These are phyloP conservation scores for Desmophyllum pertusum DNA, from an alignment of 92 coral and sea anemone species.

Conservation along the genomic window DNA sequence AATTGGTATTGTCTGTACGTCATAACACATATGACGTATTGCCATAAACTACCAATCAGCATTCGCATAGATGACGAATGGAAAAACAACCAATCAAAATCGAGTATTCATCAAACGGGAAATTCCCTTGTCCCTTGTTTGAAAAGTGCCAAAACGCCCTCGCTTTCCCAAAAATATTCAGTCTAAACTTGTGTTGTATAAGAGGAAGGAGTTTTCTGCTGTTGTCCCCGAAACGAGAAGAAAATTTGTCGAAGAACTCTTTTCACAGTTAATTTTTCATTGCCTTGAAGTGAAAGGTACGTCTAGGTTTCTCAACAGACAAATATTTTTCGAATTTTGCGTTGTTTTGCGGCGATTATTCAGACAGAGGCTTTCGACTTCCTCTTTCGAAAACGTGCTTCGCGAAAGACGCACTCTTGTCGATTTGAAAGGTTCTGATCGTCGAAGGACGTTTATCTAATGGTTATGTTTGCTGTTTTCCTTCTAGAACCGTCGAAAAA, in stretches of 20 bases:
- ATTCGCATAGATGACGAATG: too few species aligned
- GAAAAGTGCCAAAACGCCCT: not conserved
- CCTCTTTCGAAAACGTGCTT: slow-evolving; percentile 28
- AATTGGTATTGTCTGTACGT: not conserved
- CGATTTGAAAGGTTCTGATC: not conserved
- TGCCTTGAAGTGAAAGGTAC: not conserved
- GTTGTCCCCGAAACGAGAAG: not conserved
- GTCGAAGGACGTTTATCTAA: not conserved
- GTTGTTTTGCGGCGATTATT: not conserved
- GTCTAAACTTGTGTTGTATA: not conserved
- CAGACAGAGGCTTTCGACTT: not conserved
- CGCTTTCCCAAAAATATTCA: not conserved
- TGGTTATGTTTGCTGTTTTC: not conserved
- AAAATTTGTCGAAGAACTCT: not conserved
- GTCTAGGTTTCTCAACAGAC: not conserved
- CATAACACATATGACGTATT: too few species aligned
- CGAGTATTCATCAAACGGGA: not conserved
- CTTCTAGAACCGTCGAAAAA: slow-evolving; percentile 8
- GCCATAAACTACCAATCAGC: too few species aligned
- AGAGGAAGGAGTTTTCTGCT: not conserved
- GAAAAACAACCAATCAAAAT: slow-evolving; percentile 10
- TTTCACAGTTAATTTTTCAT: not conserved
- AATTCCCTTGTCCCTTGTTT: not conserved
- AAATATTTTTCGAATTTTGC: not conserved
- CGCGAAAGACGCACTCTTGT: not conserved